Base-by-base conservation (phyloP, 1,140 invertebrate species). In the Drosophila mojavensis region DNA sequence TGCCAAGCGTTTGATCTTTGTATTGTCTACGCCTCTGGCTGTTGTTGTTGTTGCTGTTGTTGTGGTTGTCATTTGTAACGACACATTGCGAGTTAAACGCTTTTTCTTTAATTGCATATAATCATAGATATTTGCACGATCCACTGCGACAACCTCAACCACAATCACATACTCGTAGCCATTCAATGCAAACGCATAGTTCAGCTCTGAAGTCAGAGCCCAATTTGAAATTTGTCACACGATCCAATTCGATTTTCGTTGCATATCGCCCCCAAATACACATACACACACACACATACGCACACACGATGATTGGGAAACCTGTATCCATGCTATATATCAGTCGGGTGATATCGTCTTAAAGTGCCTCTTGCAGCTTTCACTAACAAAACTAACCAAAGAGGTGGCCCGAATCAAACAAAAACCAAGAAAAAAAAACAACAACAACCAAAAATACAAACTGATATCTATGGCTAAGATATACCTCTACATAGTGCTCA, bases 71-170 rank as follows among this genome's bases (percentile, higher is more conserved):
- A 47, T 60, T 60, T 60, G 58, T 33, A 60, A 33, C 69, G 73
- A 74, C 70, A 79, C 69, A 72, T 75, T 86, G 75, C 83, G 50
- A 88, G 63, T 83, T 82, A 83, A 83, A 88, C 70, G 80, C 61
- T 88, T 89, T 39, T 73, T 80, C 76, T 83, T 81, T 89, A 88
- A 88, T 88, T 89, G 78, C 78, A 81, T 84, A 56, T 89, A 89
- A 89, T 89, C 78, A 84, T 68, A 56, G 77, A 62, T 60, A 71
- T 75, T 80, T 81, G 54, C 47, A 41, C 80, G 50, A 48, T 43
- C 33, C 43, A 68, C 48, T 1, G 20, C 20, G 20, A 24, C 20
- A 24, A 24, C 20, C 20, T 1, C 20, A 24, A 2, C 2, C 20
- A 2, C 20, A 24, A 24, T 2, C 20, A 24, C 36, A 11, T 28